phyloP scores from a whole-genome alignment of 2,888 invertebrate genomes.

The Microctonus aethiopoides region DNA sequence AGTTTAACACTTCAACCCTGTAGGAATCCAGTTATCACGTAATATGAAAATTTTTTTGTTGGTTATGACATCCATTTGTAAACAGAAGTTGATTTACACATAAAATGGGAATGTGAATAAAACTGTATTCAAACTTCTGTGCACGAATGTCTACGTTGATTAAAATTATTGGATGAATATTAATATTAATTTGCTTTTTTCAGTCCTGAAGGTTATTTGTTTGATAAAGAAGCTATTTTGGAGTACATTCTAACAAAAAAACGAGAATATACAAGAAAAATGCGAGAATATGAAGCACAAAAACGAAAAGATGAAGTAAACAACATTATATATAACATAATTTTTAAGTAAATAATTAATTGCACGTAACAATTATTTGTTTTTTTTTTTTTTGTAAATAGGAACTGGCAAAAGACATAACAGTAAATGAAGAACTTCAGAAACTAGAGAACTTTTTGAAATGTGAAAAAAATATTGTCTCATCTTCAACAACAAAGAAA shows the following conservation, averaged over 20 bases:
- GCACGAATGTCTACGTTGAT: too few species aligned
- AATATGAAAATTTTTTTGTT: constrained; percentile 44
- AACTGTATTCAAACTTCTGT: too few species aligned
- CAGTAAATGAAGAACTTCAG: constrained; percentile 79
- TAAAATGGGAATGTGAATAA: too few species aligned
- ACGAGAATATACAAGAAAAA: constrained; percentile 85
- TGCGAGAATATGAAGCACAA: constrained; percentile 93
- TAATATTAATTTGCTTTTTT: constrained; percentile 27
- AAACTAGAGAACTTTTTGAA: constrained; percentile 84
- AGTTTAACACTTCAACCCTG: constrained; percentile 97
- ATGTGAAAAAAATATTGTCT: constrained; percentile 81
- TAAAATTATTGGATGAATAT: too few species aligned
- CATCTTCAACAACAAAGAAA: constrained; percentile 38
- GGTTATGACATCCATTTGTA: background rate
- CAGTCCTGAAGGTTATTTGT: constrained; percentile 89
- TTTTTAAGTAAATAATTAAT: background rate
- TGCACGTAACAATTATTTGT: background rate
- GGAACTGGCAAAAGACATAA: constrained; percentile 76
- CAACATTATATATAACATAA: background rate
- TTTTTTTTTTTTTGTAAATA: constrained; percentile 39
- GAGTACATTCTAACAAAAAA: constrained; percentile 96
- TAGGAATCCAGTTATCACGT: constrained; percentile 90
- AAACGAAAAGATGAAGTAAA: constrained; percentile 78
- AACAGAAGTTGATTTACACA: constrained; percentile 40
- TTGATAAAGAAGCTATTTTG: constrained; percentile 96